Base-by-base conservation (phyloP, 2,797 vertebrate species). In the Rhodeus uyekii region DNA sequence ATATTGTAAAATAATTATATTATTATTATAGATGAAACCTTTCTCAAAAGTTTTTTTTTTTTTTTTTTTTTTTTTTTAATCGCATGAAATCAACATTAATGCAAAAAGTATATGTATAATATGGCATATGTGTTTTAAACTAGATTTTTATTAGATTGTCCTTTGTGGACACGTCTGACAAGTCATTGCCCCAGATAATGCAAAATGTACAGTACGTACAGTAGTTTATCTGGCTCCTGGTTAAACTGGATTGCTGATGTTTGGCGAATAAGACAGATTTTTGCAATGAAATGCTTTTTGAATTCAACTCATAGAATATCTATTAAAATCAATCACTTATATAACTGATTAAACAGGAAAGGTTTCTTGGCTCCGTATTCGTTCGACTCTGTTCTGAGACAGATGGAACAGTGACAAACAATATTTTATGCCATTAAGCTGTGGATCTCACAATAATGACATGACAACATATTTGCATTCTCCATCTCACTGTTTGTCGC, bases 341-440 rank as follows among this genome's bases (percentile, higher is more conserved):
- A 18, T 10, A 50, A 39, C n/a, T 50, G 14, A 16, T 29, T 39
- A 68, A 39, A 58, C 12, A 69, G 12, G 36, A n/a, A 27, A 58
- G 18, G 38, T 44, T 18, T 34, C 42, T 44, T 7, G 19, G 36
- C 24, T 44, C 13, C 64, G 32, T 32, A 38, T 65, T 53, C 4
- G 8, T 14, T 9, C 2, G 46, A 63, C 27, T 76, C 48, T 53
- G 55, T 24, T 22, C 8, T 18, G 24, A 27, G 14, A 65, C 8
- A 24, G 29, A n/a, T 22, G 22, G 18, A 46, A 63, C 39, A 63
- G 19, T 9, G 46, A 38, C 60, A 2, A 39, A 24, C 39, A 60
- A 48, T 74, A 82, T 74, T 82, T 9, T 14, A 19, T 67, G 72
- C 50, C 84, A 61, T 79, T 74, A 53, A 22, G 27, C 22, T 44